phyloP scores from a whole-genome alignment of 2,113 vertebrate species.

The Lophius piscatorius region DNA sequence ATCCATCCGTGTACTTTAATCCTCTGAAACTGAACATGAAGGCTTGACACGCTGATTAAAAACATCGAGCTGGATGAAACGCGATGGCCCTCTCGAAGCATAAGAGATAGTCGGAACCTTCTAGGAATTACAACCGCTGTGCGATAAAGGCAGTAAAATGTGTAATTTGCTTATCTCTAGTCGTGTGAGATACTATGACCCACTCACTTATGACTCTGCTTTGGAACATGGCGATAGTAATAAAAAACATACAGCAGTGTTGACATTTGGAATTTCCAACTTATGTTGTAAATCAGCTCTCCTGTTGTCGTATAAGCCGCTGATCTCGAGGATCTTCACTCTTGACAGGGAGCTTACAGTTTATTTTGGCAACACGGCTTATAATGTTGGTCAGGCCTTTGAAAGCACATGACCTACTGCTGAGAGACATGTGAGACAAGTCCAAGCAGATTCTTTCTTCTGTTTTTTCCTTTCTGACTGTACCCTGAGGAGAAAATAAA shows the following conservation, averaged over 20 bases:
- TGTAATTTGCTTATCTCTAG: no score
- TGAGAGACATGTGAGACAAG: slow-evolving; percentile 62
- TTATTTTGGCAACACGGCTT: slow-evolving; percentile 67
- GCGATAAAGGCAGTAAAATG: no score
- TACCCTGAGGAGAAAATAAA: slow-evolving; percentile 17
- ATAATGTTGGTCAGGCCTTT: slow-evolving; percentile 45
- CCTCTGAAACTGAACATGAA: no score
- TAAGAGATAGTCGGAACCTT: no score
- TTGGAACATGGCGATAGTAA: not conserved
- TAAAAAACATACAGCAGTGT: slow-evolving; percentile 2
- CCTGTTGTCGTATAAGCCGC: slow-evolving; percentile 18
- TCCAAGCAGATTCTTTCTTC: slow-evolving; percentile 1
- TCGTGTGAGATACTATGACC: no score
- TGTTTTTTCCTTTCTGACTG: slow-evolving; percentile 1
- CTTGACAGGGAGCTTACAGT: slow-evolving; percentile 28
- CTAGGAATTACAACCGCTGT: no score
- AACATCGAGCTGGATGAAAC: no score
- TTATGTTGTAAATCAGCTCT: slow-evolving; percentile 4
- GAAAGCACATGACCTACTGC: slow-evolving; percentile 65
- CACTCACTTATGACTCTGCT: slow-evolving; percentile 7
- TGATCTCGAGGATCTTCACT: slow-evolving; percentile 22
- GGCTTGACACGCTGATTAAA: no score
- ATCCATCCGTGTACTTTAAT: no score
- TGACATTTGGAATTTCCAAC: slow-evolving; percentile 15
- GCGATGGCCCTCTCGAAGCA: no score